phyloP scores from a whole-genome alignment of 2,113 vertebrate species.

The Heterotis niloticus region DNA sequence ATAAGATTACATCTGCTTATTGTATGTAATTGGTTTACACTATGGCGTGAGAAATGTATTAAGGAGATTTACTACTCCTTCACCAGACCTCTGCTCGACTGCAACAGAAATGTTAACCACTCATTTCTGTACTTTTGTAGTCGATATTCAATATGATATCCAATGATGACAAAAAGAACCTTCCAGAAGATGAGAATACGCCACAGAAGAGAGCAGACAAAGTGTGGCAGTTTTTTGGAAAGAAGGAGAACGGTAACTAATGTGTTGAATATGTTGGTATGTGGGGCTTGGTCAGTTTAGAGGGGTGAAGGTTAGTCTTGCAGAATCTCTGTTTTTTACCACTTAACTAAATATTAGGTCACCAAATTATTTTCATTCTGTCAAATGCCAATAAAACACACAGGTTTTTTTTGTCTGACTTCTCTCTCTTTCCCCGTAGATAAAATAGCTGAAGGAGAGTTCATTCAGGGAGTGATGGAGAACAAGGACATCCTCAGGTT shows the following conservation, averaged over 20 bases:
- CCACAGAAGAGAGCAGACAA: conserved; percentile 79
- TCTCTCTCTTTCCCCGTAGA: conserved; percentile 55
- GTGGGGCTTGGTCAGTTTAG: not conserved
- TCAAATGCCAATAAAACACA: not conserved
- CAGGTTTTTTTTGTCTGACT: not conserved
- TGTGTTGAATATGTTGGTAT: no score
- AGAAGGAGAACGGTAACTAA: conserved; percentile 75
- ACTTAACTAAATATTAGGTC: not conserved
- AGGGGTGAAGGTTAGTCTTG: not conserved
- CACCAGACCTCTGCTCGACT: not conserved
- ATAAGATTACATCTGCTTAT: conserved; percentile 13
- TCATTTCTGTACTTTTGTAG: conserved; percentile 48
- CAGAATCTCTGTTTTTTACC: not conserved
- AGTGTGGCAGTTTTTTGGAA: conserved; percentile 80
- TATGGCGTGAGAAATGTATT: conserved; percentile 1
- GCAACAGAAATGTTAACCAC: no score
- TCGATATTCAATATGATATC: conserved; percentile 89
- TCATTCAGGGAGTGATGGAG: conserved; percentile 80
- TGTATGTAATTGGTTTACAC: conserved; percentile 13
- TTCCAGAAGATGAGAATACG: conserved; percentile 77
- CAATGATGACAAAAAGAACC: conserved; percentile 63
- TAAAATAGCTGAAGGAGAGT: conserved; percentile 81
- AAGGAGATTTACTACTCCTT: not conserved
- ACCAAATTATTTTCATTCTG: no score
- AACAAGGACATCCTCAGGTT: conserved; percentile 83